A percentile compares a stretch with the other conserved stretches of the same genome.
phyloP scores from a whole-genome alignment of 2,113 vertebrate species.

The Osmerus eperlanus region DNA sequence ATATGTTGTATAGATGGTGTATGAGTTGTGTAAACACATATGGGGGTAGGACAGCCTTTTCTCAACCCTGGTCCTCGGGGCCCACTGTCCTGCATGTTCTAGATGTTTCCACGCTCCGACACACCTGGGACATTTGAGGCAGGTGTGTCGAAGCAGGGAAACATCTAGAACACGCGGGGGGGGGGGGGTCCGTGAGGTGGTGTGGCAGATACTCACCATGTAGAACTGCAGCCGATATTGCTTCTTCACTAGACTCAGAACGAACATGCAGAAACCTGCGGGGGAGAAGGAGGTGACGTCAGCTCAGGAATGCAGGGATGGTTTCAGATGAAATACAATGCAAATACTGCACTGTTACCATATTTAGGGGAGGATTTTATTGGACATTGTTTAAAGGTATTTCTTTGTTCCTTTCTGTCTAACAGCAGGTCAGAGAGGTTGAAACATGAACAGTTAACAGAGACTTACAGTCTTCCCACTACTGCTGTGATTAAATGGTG shows the following conservation, averaged over 20 bases:
- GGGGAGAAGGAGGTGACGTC: not conserved
- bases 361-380: no score
- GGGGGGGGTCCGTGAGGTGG: slow-evolving; percentile 15
- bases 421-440: not conserved
- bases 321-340: not conserved
- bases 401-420: not conserved
- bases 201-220: slow-evolving; percentile 89
- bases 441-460: not conserved
- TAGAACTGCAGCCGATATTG: slow-evolving; percentile 99
- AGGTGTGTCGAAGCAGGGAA: no score
- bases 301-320: not conserved
- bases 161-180: not conserved
- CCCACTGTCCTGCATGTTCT: no score
- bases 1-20: no score
- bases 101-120: no score
- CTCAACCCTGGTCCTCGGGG: no score
- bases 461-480: not conserved
- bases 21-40: no score
- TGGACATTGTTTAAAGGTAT: no score
- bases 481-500: not conserved
- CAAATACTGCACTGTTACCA: no score
- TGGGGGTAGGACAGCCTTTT: no score
- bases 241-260: slow-evolving; percentile 99
- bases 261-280: slow-evolving; percentile 99
- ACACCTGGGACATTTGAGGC: no score